Base-by-base conservation (phyloP, 2,797 vertebrate species). In the Capromys pilorides region DNA sequence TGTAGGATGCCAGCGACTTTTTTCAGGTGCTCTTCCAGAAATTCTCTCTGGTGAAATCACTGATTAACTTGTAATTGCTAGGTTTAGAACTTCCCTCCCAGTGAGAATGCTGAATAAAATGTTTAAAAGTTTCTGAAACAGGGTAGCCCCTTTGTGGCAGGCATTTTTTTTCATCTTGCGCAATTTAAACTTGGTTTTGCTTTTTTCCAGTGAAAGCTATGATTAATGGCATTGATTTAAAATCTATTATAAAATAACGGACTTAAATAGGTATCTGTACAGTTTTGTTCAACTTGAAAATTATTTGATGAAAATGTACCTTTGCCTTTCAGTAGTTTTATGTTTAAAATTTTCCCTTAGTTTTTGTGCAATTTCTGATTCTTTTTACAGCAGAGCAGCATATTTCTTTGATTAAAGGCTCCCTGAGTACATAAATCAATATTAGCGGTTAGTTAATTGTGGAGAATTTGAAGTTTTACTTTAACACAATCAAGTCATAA, bases 401-500 rank as follows among this genome's bases (percentile, higher is more conserved):
- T 49, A 28, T 92, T 28, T 0, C 33, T 96, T 84, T 11, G 12
- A 94, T 59, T 94, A 94, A 92, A 97, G 85, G 75, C 87, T 92
- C 61, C 22, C 51, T 26, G 71, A 92, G 96, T 97, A 91, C 96
- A 96, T 97, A 97, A 97, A 92, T 88, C 61, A 67, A 18, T 94
- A 92, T 93, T 78, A 83, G 81, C 77, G 78, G 91, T 86, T 86
- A 80, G 92, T 96, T 94, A 95, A 90, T 80, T 96, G 61, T 86
- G 97, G 45, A 95, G 88, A 90, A 93, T 94, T 96, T 95, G 45
- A 96, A 93, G 92, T 97, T 89, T 97, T 92, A 97, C 96, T 97
- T 97, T 97, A 93, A 93, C 95, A 95, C 87, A 94, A 86, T 96
- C 84, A 83, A 49, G 45, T 96, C 2, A 4, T 86, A 69, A 88